Conservation (phyloP, 2,797 vertebrate genomes). For the Characodon lateralis region DNA sequence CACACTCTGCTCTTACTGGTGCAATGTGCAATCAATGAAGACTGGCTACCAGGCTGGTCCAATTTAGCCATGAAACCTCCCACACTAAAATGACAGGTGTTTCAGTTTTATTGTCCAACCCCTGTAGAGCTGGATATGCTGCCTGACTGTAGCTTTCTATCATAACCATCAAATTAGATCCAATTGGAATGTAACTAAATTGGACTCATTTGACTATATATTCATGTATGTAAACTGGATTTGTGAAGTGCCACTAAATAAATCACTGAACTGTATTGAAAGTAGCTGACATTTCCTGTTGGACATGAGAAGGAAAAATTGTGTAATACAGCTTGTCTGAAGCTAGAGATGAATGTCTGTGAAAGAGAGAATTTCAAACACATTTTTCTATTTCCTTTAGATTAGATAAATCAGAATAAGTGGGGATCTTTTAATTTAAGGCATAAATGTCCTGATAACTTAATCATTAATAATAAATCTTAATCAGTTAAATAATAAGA, state of each 20-base stretch:
- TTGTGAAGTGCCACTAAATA: not conserved
- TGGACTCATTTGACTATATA: not conserved
- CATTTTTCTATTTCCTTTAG: not conserved
- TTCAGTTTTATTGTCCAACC: too few species aligned
- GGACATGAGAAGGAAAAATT: not conserved
- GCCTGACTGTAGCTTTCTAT: not conserved
- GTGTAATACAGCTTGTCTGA: not conserved
- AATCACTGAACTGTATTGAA: not conserved
- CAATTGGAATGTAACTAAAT: not conserved
- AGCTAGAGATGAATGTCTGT: too few species aligned
- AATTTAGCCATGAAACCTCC: too few species aligned
- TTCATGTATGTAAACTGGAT: not conserved
- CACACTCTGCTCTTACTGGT: too few species aligned
- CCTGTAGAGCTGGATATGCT: not conserved
- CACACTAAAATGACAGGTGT: too few species aligned
- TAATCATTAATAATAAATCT: not conserved
- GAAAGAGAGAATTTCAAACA: not conserved
- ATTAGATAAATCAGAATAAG: not conserved
- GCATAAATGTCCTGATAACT: not conserved
- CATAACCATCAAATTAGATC: not conserved
- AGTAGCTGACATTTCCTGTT: not conserved
- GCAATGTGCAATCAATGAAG: too few species aligned
- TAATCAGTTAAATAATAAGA: not conserved
- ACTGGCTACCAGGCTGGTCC: too few species aligned
- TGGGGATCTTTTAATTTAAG: not conserved